These are phyloP conservation scores for Dynastes grantii DNA, from an alignment of 2,888 invertebrate genomes.

Conservation along the genomic window DNA sequence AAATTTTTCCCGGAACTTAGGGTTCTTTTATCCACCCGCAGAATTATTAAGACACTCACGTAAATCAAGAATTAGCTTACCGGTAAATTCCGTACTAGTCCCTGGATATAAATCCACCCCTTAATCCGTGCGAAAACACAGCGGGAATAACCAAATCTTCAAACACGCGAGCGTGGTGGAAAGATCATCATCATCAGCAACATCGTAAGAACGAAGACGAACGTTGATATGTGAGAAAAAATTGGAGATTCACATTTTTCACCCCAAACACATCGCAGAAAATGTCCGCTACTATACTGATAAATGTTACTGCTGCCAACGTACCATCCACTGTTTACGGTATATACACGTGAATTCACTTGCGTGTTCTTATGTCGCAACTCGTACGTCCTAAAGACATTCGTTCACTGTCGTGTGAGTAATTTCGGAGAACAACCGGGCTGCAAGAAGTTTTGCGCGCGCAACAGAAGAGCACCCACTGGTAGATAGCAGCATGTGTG, in stretches of 20 bases:
- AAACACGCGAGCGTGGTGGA: constrained; percentile 45
- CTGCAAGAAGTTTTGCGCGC: constrained; percentile 58
- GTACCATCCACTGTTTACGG: constrained; percentile 31
- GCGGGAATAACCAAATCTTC: constrained; percentile 52
- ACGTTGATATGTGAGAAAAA: constrained; percentile 20
- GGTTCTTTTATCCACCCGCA: neutral
- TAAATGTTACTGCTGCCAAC: constrained; percentile 3
- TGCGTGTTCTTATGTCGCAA: constrained; percentile 33
- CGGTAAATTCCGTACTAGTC: constrained; percentile 32
- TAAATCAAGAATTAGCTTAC: constrained; percentile 51
- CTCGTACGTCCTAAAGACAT: constrained; percentile 54
- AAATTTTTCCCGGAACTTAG: too few relatives aligned
- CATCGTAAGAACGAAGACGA: neutral
- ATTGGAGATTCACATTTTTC: constrained; percentile 34
- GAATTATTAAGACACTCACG: constrained; percentile 44
- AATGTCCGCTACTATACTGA: neutral
- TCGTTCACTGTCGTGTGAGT: constrained; percentile 58
- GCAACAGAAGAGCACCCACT: constrained; percentile 55
- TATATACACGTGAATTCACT: constrained; percentile 46
- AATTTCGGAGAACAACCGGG: constrained; percentile 54
- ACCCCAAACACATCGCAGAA: neutral
- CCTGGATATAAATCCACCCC: constrained; percentile 48
- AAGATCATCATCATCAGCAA: constrained; percentile 37
- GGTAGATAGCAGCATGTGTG: constrained; percentile 39
- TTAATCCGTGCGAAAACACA: constrained; percentile 51